Conservation (phyloP, 2,113 vertebrate species). For the Chloebia gouldiae region DNA sequence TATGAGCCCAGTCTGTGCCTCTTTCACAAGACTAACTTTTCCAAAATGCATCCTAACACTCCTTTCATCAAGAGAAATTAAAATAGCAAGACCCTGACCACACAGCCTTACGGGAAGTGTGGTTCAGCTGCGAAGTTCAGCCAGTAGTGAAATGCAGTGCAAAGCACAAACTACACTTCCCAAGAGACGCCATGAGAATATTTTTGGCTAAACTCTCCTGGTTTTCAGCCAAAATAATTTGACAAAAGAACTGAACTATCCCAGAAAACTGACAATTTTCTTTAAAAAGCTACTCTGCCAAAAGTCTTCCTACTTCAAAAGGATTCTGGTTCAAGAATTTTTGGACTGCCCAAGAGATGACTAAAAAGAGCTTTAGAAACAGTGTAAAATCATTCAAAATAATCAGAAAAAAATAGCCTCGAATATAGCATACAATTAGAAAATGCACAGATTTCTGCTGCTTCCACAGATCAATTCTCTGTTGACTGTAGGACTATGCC, state of each 20-base stretch:
- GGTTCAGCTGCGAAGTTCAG: not conserved
- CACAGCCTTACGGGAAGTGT: not conserved
- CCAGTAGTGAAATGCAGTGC: not conserved
- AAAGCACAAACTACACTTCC: slow-evolving; percentile 46
- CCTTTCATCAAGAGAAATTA: not conserved
- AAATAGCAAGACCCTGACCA: not conserved
- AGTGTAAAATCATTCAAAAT: not conserved
- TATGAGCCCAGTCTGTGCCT: not conserved
- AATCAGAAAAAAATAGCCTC: not conserved
- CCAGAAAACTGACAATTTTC: not conserved
- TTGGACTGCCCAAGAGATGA: not conserved
- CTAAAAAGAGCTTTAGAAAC: not conserved
- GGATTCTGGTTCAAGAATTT: not conserved
- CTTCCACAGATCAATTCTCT: not conserved
- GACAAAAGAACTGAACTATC: slow-evolving; percentile 17
- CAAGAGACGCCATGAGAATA: slow-evolving; percentile 43
- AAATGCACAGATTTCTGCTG: not conserved
- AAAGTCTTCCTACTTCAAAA: not conserved
- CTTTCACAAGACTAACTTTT: not conserved
- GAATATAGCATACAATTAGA: not conserved
- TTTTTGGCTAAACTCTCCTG: slow-evolving; percentile 46
- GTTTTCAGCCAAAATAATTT: slow-evolving; percentile 57
- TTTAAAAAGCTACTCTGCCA: not conserved
- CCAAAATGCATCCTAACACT: not conserved
- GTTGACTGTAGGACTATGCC: not conserved